Evolutionary conservation across 92 coral and sea anemone species (phyloP), one percentile per base, ranked within the genome.

Genomic region (Scolanthus callimorphus): DNA sequence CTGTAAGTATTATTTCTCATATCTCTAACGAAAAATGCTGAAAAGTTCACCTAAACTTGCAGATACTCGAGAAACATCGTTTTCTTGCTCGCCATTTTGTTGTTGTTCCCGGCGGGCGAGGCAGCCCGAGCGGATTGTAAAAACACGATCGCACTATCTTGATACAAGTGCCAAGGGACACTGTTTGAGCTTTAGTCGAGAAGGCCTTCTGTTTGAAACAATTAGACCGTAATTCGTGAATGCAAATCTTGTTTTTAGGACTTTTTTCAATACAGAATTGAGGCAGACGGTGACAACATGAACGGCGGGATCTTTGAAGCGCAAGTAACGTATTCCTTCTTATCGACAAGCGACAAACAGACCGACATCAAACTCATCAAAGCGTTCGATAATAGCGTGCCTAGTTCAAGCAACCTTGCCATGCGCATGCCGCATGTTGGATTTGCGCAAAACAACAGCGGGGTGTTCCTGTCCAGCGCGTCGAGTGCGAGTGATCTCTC

Each of bases 271-370:
- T 80, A 80, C 34, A 70, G 81, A 1, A 80, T 80, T 39, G 86
- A 73, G 56, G 86, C 86, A 2, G 86, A 73, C 24, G 81, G 71
- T 1, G 13, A 39, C 1, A 74, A 31, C 29, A 76, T 64, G 41
- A 54, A 79, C 70, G 86, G 86, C 24, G 86, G 81, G 11, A 80
- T 80, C 60, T 80, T 74, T 74, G 76, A 80, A 15, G 86, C 72
- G 3, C 81, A 70, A 12, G 38, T 51, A 21, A 50, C 39, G 3
- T 80, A 80, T 76, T 63, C 60, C 27, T 73, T 80, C 59, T 64
- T 75, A 1, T 71, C 86, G 20, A 44, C 77, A 3, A 26, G 59
- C 38, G 71, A 80, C 59, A 59, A 73, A 29, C 81, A 80, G 45
- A 74, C 81, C n/a, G 1, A 29, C 17, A 47, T 80, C 0, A 60